A percentile compares a stretch with the other conserved stretches of the same genome.
phyloP scores from a whole-genome alignment of 2,113 vertebrate species.

The Myxocyprinus asiaticus region DNA sequence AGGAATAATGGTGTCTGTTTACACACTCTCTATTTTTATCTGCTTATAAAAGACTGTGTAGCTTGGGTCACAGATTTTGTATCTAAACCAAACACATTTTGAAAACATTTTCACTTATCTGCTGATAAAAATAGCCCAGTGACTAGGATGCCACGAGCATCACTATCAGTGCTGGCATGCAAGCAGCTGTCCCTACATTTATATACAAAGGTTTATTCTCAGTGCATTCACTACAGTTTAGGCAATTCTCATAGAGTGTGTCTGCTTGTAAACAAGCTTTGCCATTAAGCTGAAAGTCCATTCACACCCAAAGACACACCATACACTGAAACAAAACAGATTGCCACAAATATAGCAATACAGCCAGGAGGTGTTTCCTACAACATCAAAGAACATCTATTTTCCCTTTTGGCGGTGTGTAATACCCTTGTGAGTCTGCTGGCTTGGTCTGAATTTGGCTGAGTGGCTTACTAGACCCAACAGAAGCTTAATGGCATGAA shows the following conservation, averaged over 20 bases:
- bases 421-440: slow-evolving; percentile 26
- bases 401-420: slow-evolving; percentile 29
- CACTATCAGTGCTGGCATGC: background rate
- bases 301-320: background rate
- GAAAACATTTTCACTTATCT: slow-evolving; percentile 18
- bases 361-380: slow-evolving; percentile 14
- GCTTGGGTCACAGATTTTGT: slow-evolving; percentile 27
- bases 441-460: slow-evolving; percentile 37
- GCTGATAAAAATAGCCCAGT: slow-evolving; percentile 46
- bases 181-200: background rate
- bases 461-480: slow-evolving; percentile 30
- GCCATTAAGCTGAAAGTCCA: slow-evolving; percentile 5
- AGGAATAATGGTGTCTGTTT: slow-evolving; percentile 25
- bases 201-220: background rate
- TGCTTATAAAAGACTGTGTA: slow-evolving; percentile 17
- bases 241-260: background rate
- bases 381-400: slow-evolving; percentile 25
- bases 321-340: background rate
- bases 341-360: background rate
- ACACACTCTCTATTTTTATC: slow-evolving; percentile 12
- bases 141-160: background rate
- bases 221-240: slow-evolving; percentile 8
- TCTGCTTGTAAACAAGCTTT: slow-evolving; percentile 11
- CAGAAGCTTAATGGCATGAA: slow-evolving; percentile 28
- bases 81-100: slow-evolving; percentile 35